Evolutionary conservation across 2,113 vertebrate genomes (phyloP), one percentile per base, ranked within the genome.

Genomic region (Capricornis sumatraensis): DNA sequence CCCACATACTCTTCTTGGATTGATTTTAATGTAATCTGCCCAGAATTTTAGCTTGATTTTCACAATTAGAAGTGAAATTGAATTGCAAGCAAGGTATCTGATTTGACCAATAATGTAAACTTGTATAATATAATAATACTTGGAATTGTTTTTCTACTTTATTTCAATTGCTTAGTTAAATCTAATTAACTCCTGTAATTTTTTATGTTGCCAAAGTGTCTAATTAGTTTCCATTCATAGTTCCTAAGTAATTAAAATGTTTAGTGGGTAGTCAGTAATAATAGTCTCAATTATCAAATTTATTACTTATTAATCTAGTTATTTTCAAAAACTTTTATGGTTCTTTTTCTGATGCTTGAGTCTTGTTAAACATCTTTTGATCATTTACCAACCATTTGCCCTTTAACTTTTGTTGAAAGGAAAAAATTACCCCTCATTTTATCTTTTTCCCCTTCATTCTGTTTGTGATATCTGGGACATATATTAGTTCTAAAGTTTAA

Each of bases 31-130:
- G 40, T 64, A 87, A 82, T 55, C 14, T 78, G 28, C 52, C 67
- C 43, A 81, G 52, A 96, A 97, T 92, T 98, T 96, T 90, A 94
- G 53, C 79, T 94, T 92, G 58, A 96, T 88, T 96, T 96, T 94
- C 43, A 96, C 88, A 96, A 94, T 81, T 52, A 74, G 13, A 89
- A 93, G 40, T 97, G 60, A 93, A 95, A 82, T 40, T 78, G 83
- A 83, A 74, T 95, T 96, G 40, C 23, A 85, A 88, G 50, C 16
- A 92, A 90, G 17, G 87, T 95, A 94, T 79, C 45, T 94, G 86
- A 88, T 57, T 78, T 91, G 52, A 90, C 33, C 57, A 95, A 71
- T 91, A 89, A 95, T 88, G 94, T 94, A 95, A 94, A 82, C 25
- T 57, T 62, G 21, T 62, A 52, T 52, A 33, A 9, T n/a, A 74